Evolutionary conservation across 2,113 vertebrate species (phyloP).

Genomic region (Thalassarche chlororhynchos): DNA sequence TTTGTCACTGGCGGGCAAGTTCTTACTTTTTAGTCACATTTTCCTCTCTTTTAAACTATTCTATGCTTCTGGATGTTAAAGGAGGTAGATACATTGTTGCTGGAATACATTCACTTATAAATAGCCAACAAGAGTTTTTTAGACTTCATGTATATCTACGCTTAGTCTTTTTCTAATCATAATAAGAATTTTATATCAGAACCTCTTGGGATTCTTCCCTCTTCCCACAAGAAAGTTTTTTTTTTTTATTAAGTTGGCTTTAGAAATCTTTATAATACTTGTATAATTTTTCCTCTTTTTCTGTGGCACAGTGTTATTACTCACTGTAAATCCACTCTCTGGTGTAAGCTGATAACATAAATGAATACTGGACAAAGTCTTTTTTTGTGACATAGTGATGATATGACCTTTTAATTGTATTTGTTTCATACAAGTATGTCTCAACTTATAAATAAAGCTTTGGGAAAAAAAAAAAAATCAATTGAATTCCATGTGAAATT

Average conservation of each 20-base stretch:
- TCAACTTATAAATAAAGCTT: neutral
- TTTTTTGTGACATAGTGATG: neutral
- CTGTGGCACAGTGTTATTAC: neutral
- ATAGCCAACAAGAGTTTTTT: neutral
- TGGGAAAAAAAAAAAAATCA: neutral
- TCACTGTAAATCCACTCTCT: neutral
- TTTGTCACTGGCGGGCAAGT: neutral
- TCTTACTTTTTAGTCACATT: neutral
- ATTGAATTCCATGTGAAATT: neutral
- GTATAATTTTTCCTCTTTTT: neutral
- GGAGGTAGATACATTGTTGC: neutral
- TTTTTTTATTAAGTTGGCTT: neutral
- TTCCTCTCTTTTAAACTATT: neutral
- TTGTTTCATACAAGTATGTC: neutral
- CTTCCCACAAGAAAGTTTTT: neutral
- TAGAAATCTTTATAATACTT: neutral
- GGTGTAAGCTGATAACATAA: neutral
- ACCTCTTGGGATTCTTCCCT: neutral
- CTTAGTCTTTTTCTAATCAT: neutral
- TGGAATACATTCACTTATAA: neutral
- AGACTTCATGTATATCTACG: neutral
- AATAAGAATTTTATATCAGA: neutral
- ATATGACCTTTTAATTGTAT: neutral
- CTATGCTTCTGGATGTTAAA: neutral
- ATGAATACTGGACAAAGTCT: neutral